Base-by-base conservation (phyloP, 2,113 vertebrate genomes). In the Phaethornis superciliosus region DNA sequence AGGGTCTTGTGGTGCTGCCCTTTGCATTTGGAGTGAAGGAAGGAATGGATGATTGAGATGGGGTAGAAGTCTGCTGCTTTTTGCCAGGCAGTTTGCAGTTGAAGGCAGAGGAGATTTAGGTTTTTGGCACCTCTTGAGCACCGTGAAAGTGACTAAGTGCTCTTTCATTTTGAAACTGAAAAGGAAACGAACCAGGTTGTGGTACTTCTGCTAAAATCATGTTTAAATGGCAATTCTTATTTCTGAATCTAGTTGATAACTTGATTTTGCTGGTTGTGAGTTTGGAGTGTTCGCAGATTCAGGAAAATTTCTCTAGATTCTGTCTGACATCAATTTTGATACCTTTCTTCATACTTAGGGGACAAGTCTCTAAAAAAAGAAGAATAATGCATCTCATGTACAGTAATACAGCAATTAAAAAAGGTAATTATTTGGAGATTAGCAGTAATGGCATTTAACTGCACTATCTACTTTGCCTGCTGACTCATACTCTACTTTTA, bases 131-230 rank as follows among this genome's bases (percentile, higher is more conserved):
- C 42, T 77, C 26, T 54, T 22, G 7, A 44, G 51, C 23, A 67
- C 51, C 0, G 1, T 60, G 68, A 77, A 74, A 81, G 77, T 64
- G 33, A 51, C 40, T 88, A 33, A 44, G 46, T 67, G 55, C 49
- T 30, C 28, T 81, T 82, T 92, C 44, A 60, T 95, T 70, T 63
- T 88, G 90, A 94, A 88, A 84, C 52, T 75, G 68, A 86, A 83
- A 86, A 88, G 22, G 47, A 83, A 88, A 60, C 23, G 63, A 11
- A 80, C 63, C 42, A 55, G 19, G 32, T 77, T 91, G 68, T 62
- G 76, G 60, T 84, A 93, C 77, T 75, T 28, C 74, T 24, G 6
- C 46, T 93, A 70, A 77, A 81, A 72, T 80, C 3, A 28, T 63
- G 27, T 81, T 89, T 87, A 30, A 85, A 42, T 51, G 30, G 19